A percentile compares a stretch with the other conserved stretches of the same genome.
Evolutionary conservation across 2,888 invertebrate species (phyloP).

Genomic region (Coleophora deauratella): DNA sequence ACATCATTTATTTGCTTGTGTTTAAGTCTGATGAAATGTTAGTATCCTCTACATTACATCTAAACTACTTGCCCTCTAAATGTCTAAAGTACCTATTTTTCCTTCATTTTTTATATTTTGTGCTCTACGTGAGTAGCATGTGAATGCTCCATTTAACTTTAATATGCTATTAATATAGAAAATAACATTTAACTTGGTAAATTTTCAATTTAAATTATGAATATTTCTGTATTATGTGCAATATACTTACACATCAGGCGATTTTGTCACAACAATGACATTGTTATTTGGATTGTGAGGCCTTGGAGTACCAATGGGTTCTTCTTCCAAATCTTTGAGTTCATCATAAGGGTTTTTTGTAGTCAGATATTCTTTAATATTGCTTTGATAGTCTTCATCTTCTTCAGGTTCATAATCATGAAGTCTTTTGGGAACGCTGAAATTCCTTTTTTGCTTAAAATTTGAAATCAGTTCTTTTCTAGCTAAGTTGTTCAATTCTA

Average conservation of each 20-base stretch:
- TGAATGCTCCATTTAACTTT: too few species aligned
- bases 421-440: constrained; percentile 25
- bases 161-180: too few species aligned
- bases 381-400: constrained; percentile 12
- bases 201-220: too few species aligned
- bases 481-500: constrained; percentile 53
- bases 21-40: too few species aligned
- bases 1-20: too few species aligned
- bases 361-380: constrained; percentile 19
- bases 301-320: constrained; percentile 49
- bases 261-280: constrained; percentile 45
- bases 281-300: constrained; percentile 44
- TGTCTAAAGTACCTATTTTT: too few species aligned
- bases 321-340: constrained; percentile 54
- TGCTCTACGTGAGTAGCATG: too few species aligned
- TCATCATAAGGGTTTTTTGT: constrained; percentile 38
- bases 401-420: constrained; percentile 23
- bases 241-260: constrained; percentile 18
- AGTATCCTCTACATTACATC: too few species aligned
- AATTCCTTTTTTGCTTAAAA: constrained; percentile 29
- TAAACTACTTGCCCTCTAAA: too few species aligned
- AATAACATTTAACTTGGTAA: too few species aligned
- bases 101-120: too few species aligned
- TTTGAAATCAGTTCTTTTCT: constrained; percentile 41
- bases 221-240: too few species aligned